Evolutionary conservation across 2,113 vertebrate genomes (phyloP).

Genomic region (Trichechus manatus): DNA sequence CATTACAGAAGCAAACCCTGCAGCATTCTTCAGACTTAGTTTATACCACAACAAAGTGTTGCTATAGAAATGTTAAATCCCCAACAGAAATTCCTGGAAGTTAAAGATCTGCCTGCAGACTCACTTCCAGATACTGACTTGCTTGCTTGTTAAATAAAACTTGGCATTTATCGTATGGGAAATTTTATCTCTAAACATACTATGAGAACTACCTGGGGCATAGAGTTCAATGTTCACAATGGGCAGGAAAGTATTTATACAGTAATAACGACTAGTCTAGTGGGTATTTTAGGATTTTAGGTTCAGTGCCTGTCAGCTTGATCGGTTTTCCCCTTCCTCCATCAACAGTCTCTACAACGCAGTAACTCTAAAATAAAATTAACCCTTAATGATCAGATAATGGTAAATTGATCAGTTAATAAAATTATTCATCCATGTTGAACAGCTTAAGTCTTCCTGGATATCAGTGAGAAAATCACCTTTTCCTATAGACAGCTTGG

Average conservation of each 20-base stretch:
- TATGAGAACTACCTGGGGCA: not conserved
- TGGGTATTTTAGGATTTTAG: slow-evolving; percentile 3
- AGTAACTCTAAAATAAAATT: not conserved
- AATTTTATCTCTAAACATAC: slow-evolving; percentile 57
- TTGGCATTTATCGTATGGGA: slow-evolving; percentile 13
- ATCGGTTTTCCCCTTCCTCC: not conserved
- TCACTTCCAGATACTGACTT: slow-evolving; percentile 74
- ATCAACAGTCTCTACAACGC: slow-evolving; percentile 17
- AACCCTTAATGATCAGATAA: not conserved
- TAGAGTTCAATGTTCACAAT: not conserved
- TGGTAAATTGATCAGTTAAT: slow-evolving; percentile 42
- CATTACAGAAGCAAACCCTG: slow-evolving; percentile 52
- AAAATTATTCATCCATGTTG: not conserved
- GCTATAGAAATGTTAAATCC: slow-evolving; percentile 74
- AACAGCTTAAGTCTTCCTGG: slow-evolving; percentile 45
- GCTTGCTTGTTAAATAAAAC: slow-evolving; percentile 70
- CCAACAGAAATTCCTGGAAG: slow-evolving; percentile 78
- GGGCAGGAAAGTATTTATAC: not conserved
- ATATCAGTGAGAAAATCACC: slow-evolving; percentile 38
- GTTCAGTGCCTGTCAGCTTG: not conserved
- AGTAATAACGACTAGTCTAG: not conserved
- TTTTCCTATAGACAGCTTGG: slow-evolving; percentile 44
- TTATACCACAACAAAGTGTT: slow-evolving; percentile 71
- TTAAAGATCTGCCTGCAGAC: slow-evolving; percentile 64
- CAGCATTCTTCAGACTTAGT: slow-evolving; percentile 68